Evolutionary conservation across 2,888 invertebrate species (phyloP).

Genomic region (Tinea trinotella): DNA sequence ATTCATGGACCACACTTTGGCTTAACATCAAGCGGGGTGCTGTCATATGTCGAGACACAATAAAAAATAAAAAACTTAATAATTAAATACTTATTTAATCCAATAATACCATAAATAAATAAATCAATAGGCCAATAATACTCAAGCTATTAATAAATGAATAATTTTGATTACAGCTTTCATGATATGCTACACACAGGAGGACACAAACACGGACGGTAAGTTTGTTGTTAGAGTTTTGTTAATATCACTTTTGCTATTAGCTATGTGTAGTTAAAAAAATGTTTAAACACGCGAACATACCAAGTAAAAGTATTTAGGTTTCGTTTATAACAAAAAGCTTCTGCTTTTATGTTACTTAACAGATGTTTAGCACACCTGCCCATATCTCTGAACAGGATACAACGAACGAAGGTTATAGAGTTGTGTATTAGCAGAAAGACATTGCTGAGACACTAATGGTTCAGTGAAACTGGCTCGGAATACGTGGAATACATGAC

Average conservation of each 20-base stretch:
- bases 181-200: slow-evolving; percentile 95
- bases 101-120: too few relatives aligned
- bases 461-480: too few relatives aligned
- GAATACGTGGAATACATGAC: too few relatives aligned
- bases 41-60: too few relatives aligned
- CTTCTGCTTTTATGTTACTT: slow-evolving; percentile 6
- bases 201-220: slow-evolving; percentile 93
- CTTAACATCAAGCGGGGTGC: too few relatives aligned
- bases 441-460: too few relatives aligned
- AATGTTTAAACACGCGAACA: slow-evolving; percentile 23
- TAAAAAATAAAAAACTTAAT: too few relatives aligned
- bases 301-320: slow-evolving; percentile 13
- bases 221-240: slow-evolving; percentile 52
- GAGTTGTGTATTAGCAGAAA: not conserved
- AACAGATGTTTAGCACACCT: slow-evolving; percentile 1
- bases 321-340: slow-evolving; percentile 10
- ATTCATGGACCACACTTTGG: too few relatives aligned
- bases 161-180: slow-evolving; percentile 94
- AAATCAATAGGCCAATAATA: too few relatives aligned
- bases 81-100: too few relatives aligned
- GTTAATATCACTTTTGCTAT: slow-evolving; percentile 39
- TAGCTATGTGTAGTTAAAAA: slow-evolving; percentile 44
- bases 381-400: too few relatives aligned
- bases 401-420: not conserved
- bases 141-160: too few relatives aligned